phyloP scores from a whole-genome alignment of 1,140 invertebrate species.

The Drosophila ananassae region DNA sequence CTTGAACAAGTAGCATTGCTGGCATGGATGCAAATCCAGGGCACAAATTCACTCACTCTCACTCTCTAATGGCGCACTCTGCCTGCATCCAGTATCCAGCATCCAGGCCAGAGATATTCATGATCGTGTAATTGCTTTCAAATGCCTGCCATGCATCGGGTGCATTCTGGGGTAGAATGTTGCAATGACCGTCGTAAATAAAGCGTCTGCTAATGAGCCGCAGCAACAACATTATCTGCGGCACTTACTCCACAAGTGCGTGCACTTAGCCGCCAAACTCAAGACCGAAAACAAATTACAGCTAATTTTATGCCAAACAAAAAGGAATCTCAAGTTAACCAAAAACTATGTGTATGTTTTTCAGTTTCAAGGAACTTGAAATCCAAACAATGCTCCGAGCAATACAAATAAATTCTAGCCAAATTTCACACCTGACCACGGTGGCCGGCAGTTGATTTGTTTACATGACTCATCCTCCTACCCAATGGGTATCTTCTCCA shows the following conservation, averaged over 20 bases:
- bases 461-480: conserved; percentile 71
- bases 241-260: conserved; percentile 68
- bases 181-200: conserved; percentile 67
- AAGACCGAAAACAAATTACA: conserved; percentile 67
- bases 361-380: conserved; percentile 14
- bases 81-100: conserved; percentile 13
- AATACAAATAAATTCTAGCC: conserved; percentile 57
- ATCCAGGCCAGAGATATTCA: conserved; percentile 38
- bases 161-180: conserved; percentile 55
- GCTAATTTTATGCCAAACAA: conserved; percentile 58
- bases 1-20: conserved; percentile 27
- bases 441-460: conserved; percentile 58
- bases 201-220: conserved; percentile 63
- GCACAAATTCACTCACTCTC: conserved; percentile 8
- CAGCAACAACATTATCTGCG: conserved; percentile 42
- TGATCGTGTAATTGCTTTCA: conserved; percentile 43
- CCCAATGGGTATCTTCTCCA: conserved; percentile 23
- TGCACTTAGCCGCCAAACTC: conserved; percentile 68
- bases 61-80: conserved; percentile 10
- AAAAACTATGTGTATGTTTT: conserved; percentile 19
- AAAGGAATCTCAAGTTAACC: conserved; percentile 40
- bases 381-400: conserved; percentile 58
- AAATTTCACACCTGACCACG: conserved; percentile 62
- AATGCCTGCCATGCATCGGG: conserved; percentile 64
- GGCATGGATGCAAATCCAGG: conserved; percentile 26